Evolutionary conservation across 2,113 vertebrate species (phyloP).

Genomic region (Ovis canadensis): DNA sequence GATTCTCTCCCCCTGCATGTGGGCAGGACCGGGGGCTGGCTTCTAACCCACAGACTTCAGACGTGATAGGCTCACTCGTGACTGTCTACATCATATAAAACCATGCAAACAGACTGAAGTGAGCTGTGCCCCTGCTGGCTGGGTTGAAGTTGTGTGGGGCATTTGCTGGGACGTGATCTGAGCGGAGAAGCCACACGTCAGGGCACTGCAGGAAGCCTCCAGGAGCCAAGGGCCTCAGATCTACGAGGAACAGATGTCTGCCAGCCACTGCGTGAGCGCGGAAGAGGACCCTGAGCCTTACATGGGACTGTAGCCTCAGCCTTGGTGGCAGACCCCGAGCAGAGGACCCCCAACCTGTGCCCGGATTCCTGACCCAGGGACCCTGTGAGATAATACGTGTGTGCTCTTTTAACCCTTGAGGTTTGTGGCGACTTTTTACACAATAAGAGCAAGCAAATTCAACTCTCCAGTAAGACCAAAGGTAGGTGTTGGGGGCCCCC

Average conservation of each 20-base stretch:
- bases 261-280: neutral
- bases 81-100: neutral
- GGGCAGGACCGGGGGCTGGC: neutral
- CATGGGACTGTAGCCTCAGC: neutral
- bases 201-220: neutral
- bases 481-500: neutral
- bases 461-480: neutral
- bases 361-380: neutral
- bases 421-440: neutral
- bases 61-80: neutral
- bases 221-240: neutral
- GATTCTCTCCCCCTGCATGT: neutral
- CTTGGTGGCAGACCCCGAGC: neutral
- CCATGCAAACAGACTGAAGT: accelerated
- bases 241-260: neutral
- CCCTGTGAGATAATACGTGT: neutral
- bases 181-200: neutral
- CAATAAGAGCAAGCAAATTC: neutral
- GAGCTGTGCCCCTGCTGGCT: neutral
- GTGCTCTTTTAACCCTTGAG: neutral
- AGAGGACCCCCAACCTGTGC: too few relatives aligned
- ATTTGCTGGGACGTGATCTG: neutral
- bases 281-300: neutral
- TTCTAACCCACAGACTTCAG: neutral
- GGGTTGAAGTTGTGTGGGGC: neutral